These are phyloP conservation scores for Zoanthus gigantus DNA, from an alignment of 92 coral and sea anemone species.

Conservation along the genomic window DNA sequence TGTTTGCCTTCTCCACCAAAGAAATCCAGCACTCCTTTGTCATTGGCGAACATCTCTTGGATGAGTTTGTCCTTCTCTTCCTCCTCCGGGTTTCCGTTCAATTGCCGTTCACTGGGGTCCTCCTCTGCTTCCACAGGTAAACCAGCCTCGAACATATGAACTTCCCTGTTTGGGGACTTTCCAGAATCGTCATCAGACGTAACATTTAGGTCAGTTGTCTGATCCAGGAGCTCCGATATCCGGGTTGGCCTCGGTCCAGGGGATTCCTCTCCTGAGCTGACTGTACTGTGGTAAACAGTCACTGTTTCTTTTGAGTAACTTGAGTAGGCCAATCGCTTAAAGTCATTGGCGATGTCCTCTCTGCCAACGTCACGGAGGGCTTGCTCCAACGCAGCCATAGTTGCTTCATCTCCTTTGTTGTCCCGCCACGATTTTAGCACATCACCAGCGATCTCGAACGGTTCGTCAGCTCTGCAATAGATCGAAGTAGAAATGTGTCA, in stretches of 20 bases:
- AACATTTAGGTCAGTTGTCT: constrained; percentile 33
- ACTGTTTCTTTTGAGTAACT: constrained; percentile 87
- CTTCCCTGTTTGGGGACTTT: constrained; percentile 11
- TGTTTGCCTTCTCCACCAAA: constrained; percentile 65
- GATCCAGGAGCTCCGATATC: constrained; percentile 36
- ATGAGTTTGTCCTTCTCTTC: constrained; percentile 78
- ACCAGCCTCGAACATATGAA: constrained; percentile 29
- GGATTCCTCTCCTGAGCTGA: constrained; percentile 25
- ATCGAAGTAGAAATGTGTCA: neutral
- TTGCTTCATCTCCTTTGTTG: constrained; percentile 86
- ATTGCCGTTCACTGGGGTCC: constrained; percentile 18
- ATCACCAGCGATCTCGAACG: constrained; percentile 81
- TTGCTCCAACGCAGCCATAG: constrained; percentile 85
- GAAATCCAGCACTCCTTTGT: constrained; percentile 91
- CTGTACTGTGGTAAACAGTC: constrained; percentile 76
- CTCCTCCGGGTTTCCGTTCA: constrained; percentile 37
- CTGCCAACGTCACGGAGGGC: constrained; percentile 87
- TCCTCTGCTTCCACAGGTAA: constrained; percentile 13
- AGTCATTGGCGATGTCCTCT: constrained; percentile 80
- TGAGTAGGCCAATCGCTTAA: constrained; percentile 93
- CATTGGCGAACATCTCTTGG: constrained; percentile 89
- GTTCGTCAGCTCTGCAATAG: constrained; percentile 60
- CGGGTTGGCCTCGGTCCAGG: constrained; percentile 42
- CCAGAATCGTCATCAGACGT: constrained; percentile 27
- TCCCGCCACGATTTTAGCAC: constrained; percentile 91